Evolutionary conservation across 2,888 invertebrate genomes (phyloP), one percentile per base, ranked within the genome.

Genomic region (Zygogramma bicolorata): DNA sequence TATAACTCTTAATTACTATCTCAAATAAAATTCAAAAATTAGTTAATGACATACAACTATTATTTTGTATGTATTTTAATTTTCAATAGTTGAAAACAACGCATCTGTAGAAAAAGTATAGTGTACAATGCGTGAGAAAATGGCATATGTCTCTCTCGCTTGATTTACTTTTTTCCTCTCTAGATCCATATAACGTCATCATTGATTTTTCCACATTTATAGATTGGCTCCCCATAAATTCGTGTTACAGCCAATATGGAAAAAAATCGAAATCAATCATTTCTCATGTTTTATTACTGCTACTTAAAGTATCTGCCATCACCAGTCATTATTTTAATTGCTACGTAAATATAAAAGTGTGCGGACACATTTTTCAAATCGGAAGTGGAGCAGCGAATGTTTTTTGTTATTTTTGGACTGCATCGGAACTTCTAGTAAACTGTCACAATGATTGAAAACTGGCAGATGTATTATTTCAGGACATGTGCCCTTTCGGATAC

Each of bases 391-490:
- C 60, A 70, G 67, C 71, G 74, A 70, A 74, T 76, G 76, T 81
- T 81, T 82, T 82, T 85, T 85, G 84, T 85, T 85, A 84, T 85
- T 85, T 85, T 84, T 85, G 82, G 84, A 78, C 70, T 70, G 73
- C 80, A 81, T 83, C 76, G 79, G 81, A 82, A 80, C 79, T 77
- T 73, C 74, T 77, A 70, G 76, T 75, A 73, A 81, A 81, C 83
- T 84, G 86, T 85, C 85, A 85, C 77, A 80, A 80, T 85, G 86
- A 86, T 86, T 85, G 86, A 86, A 84, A 84, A 80, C 83, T 83
- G 85, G 83, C 86, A 86, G 86, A 86, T 86, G 86, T 86, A 86
- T 85, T 86, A 86, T 87, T 84, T 86, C 84, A 85, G 84, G 84
- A 85, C 85, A 86, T 86, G 85, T 85, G 85, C 84, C 84, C 68